A percentile compares a stretch with the other conserved stretches of the same genome.
These are phyloP conservation scores for Siniperca obscura DNA, from an alignment of 2,797 vertebrate species.

Conservation along the genomic window DNA sequence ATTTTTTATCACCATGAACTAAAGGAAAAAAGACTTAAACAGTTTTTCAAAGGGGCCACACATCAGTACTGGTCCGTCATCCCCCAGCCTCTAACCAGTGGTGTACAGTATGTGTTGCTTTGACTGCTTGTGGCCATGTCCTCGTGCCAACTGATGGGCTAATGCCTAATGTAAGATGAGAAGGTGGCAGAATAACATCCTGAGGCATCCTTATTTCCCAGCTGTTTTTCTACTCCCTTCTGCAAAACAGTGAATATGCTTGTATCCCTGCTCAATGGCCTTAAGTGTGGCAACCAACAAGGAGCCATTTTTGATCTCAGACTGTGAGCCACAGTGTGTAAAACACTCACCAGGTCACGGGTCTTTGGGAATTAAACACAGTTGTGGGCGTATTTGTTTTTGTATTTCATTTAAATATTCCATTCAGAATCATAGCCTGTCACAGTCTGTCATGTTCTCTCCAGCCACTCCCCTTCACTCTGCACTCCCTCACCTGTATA, in stretches of 20 bases:
- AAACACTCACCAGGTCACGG: constrained; percentile 50
- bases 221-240: constrained; percentile 66
- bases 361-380: constrained; percentile 36
- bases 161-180: constrained; percentile 76
- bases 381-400: constrained; percentile 13
- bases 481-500: too few species aligned
- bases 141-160: constrained; percentile 69
- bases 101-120: constrained; percentile 52
- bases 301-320: constrained; percentile 61
- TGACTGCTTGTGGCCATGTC: constrained; percentile 66
- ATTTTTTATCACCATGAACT: constrained; percentile 7
- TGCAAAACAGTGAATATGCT: constrained; percentile 47
- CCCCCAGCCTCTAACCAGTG: constrained; percentile 32
- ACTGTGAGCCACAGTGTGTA: constrained; percentile 50
- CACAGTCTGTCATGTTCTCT: too few species aligned
- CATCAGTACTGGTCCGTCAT: constrained; percentile 44
- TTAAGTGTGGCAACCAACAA: constrained; percentile 52
- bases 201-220: constrained; percentile 69
- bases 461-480: too few species aligned
- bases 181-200: constrained; percentile 76
- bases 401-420: constrained; percentile 13
- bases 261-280: constrained; percentile 53
- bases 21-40: neutral
- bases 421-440: neutral
- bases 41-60: constrained; percentile 31